phyloP scores from a whole-genome alignment of 2,113 vertebrate genomes.

The Callionymus lyra region DNA sequence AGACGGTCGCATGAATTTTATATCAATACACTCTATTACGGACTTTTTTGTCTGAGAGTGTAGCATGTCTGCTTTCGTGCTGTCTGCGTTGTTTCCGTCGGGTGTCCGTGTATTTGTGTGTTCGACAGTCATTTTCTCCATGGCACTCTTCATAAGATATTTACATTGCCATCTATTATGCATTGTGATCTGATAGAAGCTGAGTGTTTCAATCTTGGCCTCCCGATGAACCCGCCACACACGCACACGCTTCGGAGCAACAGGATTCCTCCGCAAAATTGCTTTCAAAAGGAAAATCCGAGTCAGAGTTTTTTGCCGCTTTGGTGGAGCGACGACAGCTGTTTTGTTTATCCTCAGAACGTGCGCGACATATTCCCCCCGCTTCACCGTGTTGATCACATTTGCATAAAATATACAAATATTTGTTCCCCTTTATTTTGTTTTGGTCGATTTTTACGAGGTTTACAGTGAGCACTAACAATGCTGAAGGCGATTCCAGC shows the following conservation, averaged over 20 bases:
- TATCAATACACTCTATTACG: constrained; percentile 41
- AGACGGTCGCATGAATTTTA: constrained; percentile 43
- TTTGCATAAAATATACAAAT: constrained; percentile 5
- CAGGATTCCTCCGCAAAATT: constrained; percentile 1
- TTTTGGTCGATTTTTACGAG: not conserved
- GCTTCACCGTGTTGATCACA: too few species aligned
- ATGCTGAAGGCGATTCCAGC: constrained; percentile 7
- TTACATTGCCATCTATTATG: constrained; percentile 64
- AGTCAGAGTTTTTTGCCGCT: constrained; percentile 3
- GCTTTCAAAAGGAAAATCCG: constrained; percentile 7
- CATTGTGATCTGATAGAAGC: constrained; percentile 71
- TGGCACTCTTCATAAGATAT: constrained; percentile 66
- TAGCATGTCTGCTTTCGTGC: constrained; percentile 6
- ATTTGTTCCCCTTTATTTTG: constrained; percentile 1
- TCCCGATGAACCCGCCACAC: constrained; percentile 44
- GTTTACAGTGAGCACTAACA: constrained; percentile 7
- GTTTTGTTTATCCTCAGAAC: not conserved
- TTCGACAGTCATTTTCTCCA: constrained; percentile 62
- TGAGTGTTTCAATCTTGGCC: constrained; percentile 68
- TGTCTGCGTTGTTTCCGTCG: constrained; percentile 11
- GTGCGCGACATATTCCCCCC: not conserved
- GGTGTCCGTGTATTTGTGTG: not conserved
- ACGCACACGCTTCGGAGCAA: too few species aligned
- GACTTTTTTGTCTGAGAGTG: constrained; percentile 11
- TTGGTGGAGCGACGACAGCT: not conserved